phyloP scores from a whole-genome alignment of 2,888 invertebrate species.

The Rugalucina vietnamica region DNA sequence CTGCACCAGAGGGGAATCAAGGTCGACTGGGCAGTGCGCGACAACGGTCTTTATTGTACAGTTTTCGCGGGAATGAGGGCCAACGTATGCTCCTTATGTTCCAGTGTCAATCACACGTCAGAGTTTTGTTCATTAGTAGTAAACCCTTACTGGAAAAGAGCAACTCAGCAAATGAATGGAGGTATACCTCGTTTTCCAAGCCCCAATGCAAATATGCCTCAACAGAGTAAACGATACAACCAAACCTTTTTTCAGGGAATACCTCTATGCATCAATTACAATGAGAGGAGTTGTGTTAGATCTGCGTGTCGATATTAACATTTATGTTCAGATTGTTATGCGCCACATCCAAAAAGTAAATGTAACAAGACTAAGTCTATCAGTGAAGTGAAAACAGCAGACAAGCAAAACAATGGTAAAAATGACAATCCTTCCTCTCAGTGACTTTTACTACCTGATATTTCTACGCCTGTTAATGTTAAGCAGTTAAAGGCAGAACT shows the following conservation, averaged over 20 bases:
- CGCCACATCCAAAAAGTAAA: neutral
- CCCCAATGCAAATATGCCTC: no score
- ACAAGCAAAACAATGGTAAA: no score
- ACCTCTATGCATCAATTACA: neutral
- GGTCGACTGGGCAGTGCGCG: neutral
- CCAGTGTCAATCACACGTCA: neutral
- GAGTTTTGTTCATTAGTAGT: neutral
- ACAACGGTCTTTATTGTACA: conserved; percentile 4
- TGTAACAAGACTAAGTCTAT: no score
- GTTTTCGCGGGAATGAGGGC: neutral
- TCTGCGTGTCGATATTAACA: neutral
- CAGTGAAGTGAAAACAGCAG: no score
- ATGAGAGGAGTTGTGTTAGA: neutral
- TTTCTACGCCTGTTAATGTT: no score
- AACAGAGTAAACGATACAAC: no score
- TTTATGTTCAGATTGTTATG: neutral
- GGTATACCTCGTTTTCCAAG: neutral
- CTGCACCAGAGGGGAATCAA: neutral
- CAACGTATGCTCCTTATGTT: neutral
- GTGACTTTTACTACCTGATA: no score
- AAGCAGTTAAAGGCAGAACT: no score
- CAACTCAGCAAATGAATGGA: neutral
- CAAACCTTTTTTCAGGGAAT: neutral
- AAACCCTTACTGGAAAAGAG: neutral
- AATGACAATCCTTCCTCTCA: no score